Conservation (phyloP, 1,140 invertebrate species). For the Drosophila eugracilis region DNA sequence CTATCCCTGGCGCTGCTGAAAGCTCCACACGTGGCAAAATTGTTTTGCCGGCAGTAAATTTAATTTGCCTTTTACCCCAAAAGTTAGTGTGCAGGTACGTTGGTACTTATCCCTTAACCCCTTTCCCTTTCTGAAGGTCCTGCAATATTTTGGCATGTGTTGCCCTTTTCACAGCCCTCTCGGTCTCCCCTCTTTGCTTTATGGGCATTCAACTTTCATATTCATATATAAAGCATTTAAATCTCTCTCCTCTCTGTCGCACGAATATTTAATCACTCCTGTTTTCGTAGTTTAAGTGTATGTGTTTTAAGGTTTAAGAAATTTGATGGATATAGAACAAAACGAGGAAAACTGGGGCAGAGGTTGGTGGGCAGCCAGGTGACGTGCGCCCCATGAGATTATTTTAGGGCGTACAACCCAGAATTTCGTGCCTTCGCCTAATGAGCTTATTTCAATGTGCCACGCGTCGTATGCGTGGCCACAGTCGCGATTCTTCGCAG, state of each 20-base stretch:
- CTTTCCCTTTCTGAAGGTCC: too few relatives aligned
- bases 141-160: not conserved
- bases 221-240: slow-evolving; percentile 18
- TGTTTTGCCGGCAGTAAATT: slow-evolving; percentile 78
- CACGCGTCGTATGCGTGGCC: slow-evolving; percentile 44
- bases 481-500: slow-evolving; percentile 37
- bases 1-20: not conserved
- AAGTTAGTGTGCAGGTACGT: not conserved
- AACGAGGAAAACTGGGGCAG: too few relatives aligned
- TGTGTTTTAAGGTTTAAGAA: slow-evolving; percentile 9
- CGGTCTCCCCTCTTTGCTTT: too few relatives aligned
- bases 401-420: slow-evolving; percentile 16
- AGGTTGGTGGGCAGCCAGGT: not conserved
- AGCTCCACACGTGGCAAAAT: slow-evolving; percentile 75
- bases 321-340: not conserved
- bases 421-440: slow-evolving; percentile 19
- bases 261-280: slow-evolving; percentile 32
- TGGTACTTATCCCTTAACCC: too few relatives aligned
- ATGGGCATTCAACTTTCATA: too few relatives aligned
- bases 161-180: not conserved
- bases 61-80: slow-evolving; percentile 58
- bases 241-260: slow-evolving; percentile 5
- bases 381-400: slow-evolving; percentile 43
- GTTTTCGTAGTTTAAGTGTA: slow-evolving; percentile 43
- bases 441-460: slow-evolving; percentile 32